Evolutionary conservation across 2,113 vertebrate species (phyloP), one percentile per base, ranked within the genome.

Genomic region (Oplegnathus fasciatus): DNA sequence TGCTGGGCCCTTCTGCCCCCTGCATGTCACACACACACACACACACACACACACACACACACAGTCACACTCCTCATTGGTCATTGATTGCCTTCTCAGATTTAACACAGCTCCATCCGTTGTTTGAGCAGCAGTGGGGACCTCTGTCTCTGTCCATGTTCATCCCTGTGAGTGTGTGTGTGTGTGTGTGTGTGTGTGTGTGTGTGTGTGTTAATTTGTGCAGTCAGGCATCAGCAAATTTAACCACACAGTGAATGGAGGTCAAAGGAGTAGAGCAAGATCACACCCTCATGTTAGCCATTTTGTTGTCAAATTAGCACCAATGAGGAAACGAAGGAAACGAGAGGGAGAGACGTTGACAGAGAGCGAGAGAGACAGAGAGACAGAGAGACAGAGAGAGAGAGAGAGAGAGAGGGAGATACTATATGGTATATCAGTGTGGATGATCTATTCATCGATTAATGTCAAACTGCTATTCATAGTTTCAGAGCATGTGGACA

Each of bases 21-120:
- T 84, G 71, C 86, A 80, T 88, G 88, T 90, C 83, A 76, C 88
- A 62, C 58, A 76, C 46, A 77, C 34, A 58, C 50, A 55, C 71
- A 72, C 70, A 72, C 57, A 48, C 82, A 78, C 83, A 86, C 77
- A 83, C 61, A 85, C 70, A 80, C 68, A 81, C 83, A 61, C 76
- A 58, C 73, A 92, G 75, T 74, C 87, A 85, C 89, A 86, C 85
- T 86, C 88, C 78, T 87, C 86, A 91, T 89, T 92, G 90, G 91
- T 87, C 96, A 97, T 96, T 96, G 96, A 97, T 97, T 90, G 78
- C 88, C 91, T 88, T 95, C 96, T 97, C 93, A 94, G 93, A 95
- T 95, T 96, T 95, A 96, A 91, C 94, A 94, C 92, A 90, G 91
- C 91, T 93, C 88, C 93, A 94, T 94, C 89, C 85, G 75, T 86